Conservation (phyloP, 2,113 vertebrate species). For the Glaucomys volans region DNA sequence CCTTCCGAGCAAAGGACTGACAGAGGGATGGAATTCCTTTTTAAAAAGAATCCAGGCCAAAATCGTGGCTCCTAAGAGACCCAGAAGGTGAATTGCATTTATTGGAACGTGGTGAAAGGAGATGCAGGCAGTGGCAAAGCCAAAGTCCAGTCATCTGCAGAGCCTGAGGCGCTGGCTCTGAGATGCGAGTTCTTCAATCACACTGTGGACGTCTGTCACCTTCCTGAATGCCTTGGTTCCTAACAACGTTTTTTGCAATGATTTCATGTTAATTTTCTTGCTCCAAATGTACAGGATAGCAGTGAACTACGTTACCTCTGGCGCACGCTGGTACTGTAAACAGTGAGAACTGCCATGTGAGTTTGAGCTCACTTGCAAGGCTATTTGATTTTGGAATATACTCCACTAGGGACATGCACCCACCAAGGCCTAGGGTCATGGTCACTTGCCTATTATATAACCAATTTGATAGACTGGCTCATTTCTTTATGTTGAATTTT, state of each 20-base stretch:
- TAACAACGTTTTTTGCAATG: background rate
- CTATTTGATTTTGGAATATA: background rate
- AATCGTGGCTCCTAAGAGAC: background rate
- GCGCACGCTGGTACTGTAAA: fast-evolving
- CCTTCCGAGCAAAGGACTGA: background rate
- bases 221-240: background rate
- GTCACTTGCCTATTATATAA: background rate
- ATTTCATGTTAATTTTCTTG: background rate
- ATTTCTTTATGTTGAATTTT: background rate
- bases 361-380: background rate
- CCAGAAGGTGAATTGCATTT: background rate
- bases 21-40: background rate
- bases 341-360: background rate
- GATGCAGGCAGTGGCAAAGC: background rate
- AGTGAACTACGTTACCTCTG: background rate
- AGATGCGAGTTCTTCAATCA: background rate
- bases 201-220: too few species aligned
- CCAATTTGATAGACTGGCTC: background rate
- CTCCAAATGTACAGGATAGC: background rate
- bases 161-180: fast-evolving
- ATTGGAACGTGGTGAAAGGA: background rate
- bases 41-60: background rate
- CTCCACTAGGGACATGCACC: fast-evolving
- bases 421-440: too few species aligned
- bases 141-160: too few species aligned